A percentile compares a stretch with the other conserved stretches of the same genome.
Evolutionary conservation across 2,888 invertebrate genomes (phyloP).

Genomic region (Leptothorax acervorum): DNA sequence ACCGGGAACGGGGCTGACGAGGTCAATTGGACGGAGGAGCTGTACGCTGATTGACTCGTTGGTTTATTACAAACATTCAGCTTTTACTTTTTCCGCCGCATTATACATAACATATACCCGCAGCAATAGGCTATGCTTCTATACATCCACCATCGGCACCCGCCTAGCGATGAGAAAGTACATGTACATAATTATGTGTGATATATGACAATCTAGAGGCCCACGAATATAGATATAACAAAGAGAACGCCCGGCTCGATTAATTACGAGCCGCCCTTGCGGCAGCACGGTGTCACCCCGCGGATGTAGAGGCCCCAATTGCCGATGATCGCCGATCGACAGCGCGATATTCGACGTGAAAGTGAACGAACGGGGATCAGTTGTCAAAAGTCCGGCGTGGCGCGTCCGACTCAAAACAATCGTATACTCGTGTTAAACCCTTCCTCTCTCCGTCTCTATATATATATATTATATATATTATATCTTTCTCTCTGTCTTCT

Average conservation of each 20-base stretch:
- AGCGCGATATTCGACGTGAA: constrained; percentile 35
- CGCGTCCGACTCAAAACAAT: constrained; percentile 43
- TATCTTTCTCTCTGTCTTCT: constrained; percentile 35
- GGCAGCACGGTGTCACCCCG: constrained; percentile 15
- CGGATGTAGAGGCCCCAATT: constrained; percentile 12
- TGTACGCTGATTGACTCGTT: constrained; percentile 85
- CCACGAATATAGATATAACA: constrained; percentile 28
- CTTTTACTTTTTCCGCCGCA: constrained; percentile 82
- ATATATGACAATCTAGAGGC: constrained; percentile 51
- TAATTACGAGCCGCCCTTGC: constrained; percentile 13
- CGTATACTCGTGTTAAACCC: constrained; percentile 50
- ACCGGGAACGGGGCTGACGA: constrained; percentile 75
- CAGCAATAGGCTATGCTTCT: constrained; percentile 83
- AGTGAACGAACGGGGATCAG: constrained; percentile 38
- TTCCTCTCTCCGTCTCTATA: constrained; percentile 57
- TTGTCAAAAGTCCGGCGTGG: constrained; percentile 23
- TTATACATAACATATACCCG: constrained; percentile 79
- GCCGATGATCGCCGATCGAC: constrained; percentile 26
- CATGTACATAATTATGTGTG: constrained; percentile 57
- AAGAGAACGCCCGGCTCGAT: constrained; percentile 16
- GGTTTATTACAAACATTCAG: constrained; percentile 84
- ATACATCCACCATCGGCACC: constrained; percentile 81
- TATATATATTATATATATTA: constrained; percentile 45
- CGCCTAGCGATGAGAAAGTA: constrained; percentile 83
- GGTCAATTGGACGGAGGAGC: constrained; percentile 81